phyloP scores from a whole-genome alignment of 2,888 invertebrate species.

The Cataglyphis altisquamis region DNA sequence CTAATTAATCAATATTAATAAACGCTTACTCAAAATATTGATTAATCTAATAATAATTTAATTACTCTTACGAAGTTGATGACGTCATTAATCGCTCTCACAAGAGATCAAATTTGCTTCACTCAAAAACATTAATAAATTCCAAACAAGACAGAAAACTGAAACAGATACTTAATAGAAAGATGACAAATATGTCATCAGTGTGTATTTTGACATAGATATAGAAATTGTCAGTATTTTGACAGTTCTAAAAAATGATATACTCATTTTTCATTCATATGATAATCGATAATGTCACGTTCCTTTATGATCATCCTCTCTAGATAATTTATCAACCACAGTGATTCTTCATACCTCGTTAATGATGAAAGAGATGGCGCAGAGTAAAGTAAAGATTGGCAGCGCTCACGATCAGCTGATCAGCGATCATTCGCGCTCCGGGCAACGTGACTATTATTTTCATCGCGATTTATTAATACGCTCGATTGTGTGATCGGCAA shows the following conservation, averaged over 20 bases:
- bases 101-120: no score
- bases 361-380: neutral
- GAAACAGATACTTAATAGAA: neutral
- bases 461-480: neutral
- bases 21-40: no score
- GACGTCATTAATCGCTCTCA: no score
- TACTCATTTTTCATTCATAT: neutral
- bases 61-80: no score
- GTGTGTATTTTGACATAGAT: no score
- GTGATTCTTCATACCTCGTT: neutral
- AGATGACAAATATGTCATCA: neutral
- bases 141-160: neutral
- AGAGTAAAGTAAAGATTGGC: no score
- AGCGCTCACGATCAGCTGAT: no score
- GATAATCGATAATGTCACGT: neutral
- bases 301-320: neutral
- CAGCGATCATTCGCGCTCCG: neutral
- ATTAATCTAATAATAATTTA: no score
- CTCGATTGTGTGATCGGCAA: neutral
- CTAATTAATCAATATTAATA: no score
- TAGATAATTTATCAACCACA: no score
- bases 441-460: neutral
- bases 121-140: neutral
- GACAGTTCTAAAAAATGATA: no score
- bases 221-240: no score